phyloP scores from a whole-genome alignment of 1,140 invertebrate species.

The Drosophila suzukii region DNA sequence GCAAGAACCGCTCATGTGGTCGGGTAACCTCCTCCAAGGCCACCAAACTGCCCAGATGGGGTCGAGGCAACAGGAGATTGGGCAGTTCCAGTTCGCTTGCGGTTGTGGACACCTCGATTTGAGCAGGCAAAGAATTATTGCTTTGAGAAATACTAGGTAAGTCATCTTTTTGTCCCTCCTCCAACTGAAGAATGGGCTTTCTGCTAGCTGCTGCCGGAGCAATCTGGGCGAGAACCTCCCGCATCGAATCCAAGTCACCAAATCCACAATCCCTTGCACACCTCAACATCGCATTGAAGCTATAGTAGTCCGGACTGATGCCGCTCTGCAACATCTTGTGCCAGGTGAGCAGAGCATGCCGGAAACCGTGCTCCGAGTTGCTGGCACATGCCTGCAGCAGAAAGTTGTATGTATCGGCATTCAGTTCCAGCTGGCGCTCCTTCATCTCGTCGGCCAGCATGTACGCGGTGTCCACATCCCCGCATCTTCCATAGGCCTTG shows the following conservation, averaged over 20 bases:
- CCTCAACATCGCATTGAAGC: conserved; percentile 93
- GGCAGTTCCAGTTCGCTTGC: conserved; percentile 78
- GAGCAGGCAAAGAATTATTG: neutral
- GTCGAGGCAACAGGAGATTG: conserved; percentile 86
- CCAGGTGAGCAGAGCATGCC: conserved; percentile 92
- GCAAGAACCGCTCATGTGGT: conserved; percentile 88
- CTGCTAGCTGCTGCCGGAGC: conserved; percentile 11
- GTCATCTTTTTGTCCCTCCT: conserved; percentile 1
- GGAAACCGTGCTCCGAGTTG: conserved; percentile 91
- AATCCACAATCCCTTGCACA: conserved; percentile 92
- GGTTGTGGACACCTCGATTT: conserved; percentile 36
- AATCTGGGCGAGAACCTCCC: conserved; percentile 83
- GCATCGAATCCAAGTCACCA: conserved; percentile 87
- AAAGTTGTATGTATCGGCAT: conserved; percentile 90
- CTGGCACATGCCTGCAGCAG: conserved; percentile 93
- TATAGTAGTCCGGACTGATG: conserved; percentile 89
- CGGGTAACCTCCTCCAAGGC: conserved; percentile 86
- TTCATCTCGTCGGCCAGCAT: conserved; percentile 93
- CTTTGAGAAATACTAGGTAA: neutral
- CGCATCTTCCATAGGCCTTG: conserved; percentile 94
- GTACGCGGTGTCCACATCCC: conserved; percentile 91
- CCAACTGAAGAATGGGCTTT: neutral
- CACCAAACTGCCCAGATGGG: conserved; percentile 87
- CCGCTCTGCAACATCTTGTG: conserved; percentile 89
- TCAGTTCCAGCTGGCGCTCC: conserved; percentile 87